Base-by-base conservation (phyloP, 2,888 invertebrate genomes). In the Leucophora obtusa region DNA sequence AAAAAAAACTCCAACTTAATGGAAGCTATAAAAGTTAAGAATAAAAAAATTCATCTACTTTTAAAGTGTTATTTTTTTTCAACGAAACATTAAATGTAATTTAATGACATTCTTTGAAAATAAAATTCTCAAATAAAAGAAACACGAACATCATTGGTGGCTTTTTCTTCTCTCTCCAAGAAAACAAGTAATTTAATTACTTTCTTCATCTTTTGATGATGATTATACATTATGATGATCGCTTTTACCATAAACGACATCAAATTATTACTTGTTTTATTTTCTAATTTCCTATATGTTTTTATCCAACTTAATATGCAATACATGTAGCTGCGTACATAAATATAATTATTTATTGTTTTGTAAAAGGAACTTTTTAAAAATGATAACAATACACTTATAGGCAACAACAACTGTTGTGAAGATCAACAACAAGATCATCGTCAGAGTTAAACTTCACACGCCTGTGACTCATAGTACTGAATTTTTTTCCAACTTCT, bases 1-100 rank as follows among this genome's bases (percentile, higher is more conserved):
- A 84, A 82, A 72, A 66, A 81, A 82, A 83, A 80, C 71, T 56
- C 82, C 69, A 50, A 85, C 85, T 43, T 43, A 43, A 86, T 86
- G 85, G 86, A 86, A 84, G 85, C 84, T 84, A n/a, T 50, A 72
- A 54, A 54, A 35, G 75, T 66, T 63, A 33, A 47, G 11, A 50
- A 51, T 43, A 21, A 54, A 56, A 7, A 66, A 54, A 5, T 35
- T 43, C 14, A 5, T 43, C 11, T 43, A 14, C 14, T 14, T 14
- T 35, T 43, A 43, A 43, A 35, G 10, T 35, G 35, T 24, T 3
- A 35, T 8, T 35, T 35, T 43, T 43, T 43, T n/a, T n/a, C 43
- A 43, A 43, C 11, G 11, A 43, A 43, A 14, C 14, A 14, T 43
- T 43, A 43, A 43, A 43, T 5, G 65, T 51, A 50, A 56, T 43